A percentile compares a stretch with the other conserved stretches of the same genome.
Conservation (phyloP, 2,797 vertebrate species). For the Eutrigla gurnardus region DNA sequence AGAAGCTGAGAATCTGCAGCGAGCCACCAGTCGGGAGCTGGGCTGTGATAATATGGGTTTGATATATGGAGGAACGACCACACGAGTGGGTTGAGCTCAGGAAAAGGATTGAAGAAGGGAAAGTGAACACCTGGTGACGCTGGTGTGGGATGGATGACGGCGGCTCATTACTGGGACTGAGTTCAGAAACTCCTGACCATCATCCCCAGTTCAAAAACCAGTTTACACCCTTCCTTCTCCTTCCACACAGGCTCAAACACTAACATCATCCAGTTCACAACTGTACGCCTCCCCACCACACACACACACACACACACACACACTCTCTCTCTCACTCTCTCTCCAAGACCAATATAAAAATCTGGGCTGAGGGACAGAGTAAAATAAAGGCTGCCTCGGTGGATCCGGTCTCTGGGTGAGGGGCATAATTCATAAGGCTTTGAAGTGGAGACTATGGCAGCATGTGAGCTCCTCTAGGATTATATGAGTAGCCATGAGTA, state of each 20-base stretch:
- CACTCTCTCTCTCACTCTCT: conserved; percentile 19
- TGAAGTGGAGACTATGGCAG: conserved; percentile 64
- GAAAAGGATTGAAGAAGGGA: neutral
- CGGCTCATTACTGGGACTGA: conserved; percentile 36
- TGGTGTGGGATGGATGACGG: conserved; percentile 3
- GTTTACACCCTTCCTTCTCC: neutral
- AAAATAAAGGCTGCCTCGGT: conserved; percentile 58
- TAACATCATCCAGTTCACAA: conserved; percentile 5
- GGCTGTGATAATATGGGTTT: conserved; percentile 47
- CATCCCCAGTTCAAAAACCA: neutral
- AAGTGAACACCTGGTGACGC: neutral
- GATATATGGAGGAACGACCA: conserved; percentile 43
- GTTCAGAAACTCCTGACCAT: conserved; percentile 34
- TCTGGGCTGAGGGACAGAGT: conserved; percentile 47
- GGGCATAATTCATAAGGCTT: conserved; percentile 70
- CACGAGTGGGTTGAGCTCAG: neutral
- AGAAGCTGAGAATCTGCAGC: conserved; percentile 55
- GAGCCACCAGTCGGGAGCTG: conserved; percentile 35
- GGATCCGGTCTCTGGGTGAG: conserved; percentile 53
- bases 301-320: neutral
- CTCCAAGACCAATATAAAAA: conserved; percentile 33
- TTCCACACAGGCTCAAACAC: neutral
- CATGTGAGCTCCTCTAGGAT: conserved; percentile 63
- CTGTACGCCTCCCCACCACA: neutral
- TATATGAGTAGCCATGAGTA: conserved; percentile 63